Conservation (phyloP, 2,797 vertebrate species). For the Sparidentex hasta region DNA sequence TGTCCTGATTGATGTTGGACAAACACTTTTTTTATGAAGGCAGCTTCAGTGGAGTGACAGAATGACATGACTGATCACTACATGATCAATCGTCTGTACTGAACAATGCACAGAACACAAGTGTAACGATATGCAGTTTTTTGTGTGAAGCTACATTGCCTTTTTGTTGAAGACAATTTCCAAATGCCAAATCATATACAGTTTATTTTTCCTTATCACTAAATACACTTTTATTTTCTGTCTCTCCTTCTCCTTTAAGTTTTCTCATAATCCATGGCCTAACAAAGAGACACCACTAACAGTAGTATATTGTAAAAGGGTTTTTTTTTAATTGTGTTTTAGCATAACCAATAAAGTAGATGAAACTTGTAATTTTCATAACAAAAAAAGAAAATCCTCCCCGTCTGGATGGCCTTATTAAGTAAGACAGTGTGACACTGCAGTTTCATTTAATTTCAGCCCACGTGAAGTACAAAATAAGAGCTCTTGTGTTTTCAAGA, state of each 20-base stretch:
- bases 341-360: constrained; percentile 34
- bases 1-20: constrained; percentile 75
- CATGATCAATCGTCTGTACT: constrained; percentile 55
- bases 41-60: constrained; percentile 68
- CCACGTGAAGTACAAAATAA: constrained; percentile 7
- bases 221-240: constrained; percentile 6
- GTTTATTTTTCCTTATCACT: constrained; percentile 29
- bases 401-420: constrained; percentile 7
- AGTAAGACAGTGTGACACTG: neutral
- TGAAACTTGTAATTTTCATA: neutral
- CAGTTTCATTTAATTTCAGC: constrained; percentile 23
- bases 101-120: constrained; percentile 41
- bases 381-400: constrained; percentile 5
- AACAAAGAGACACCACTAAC: constrained; percentile 48
- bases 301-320: constrained; percentile 22
- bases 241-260: constrained; percentile 2
- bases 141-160: constrained; percentile 21
- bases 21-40: constrained; percentile 54
- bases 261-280: constrained; percentile 29
- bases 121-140: constrained; percentile 33
- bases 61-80: constrained; percentile 56
- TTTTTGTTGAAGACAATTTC: constrained; percentile 37
- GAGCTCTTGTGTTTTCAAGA: constrained; percentile 11
- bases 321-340: constrained; percentile 30
- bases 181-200: constrained; percentile 23